Conservation (phyloP, 2,888 invertebrate genomes). For the Drosophila neonasuta region DNA sequence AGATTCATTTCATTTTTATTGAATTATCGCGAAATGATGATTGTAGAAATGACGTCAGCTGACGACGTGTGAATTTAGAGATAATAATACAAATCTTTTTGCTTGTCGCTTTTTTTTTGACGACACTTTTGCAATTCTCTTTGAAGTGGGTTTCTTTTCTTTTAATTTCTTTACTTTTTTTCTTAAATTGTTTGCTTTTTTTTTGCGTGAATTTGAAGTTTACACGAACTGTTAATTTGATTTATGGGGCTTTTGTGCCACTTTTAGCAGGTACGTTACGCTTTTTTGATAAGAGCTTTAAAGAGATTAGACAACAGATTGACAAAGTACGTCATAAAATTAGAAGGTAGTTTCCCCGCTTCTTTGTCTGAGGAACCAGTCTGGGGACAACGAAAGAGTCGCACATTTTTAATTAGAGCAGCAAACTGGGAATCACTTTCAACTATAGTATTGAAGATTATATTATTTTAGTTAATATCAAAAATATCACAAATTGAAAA, state of each 20-base stretch:
- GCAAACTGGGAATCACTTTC: not conserved
- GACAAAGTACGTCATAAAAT: conserved; percentile 7
- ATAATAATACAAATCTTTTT: conserved; percentile 28
- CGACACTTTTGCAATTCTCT: conserved; percentile 28
- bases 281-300: not conserved
- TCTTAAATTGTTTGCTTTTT: conserved; percentile 2
- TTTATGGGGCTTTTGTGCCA: conserved; percentile 31
- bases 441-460: not conserved
- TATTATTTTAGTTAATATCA: no score
- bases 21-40: conserved; percentile 12
- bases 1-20: conserved; percentile 5
- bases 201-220: conserved; percentile 11
- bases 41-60: conserved; percentile 41
- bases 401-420: not conserved
- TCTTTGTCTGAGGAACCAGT: not conserved
- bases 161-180: not conserved
- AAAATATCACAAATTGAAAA: no score
- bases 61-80: conserved; percentile 33
- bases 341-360: conserved; percentile 7
- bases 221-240: conserved; percentile 31
- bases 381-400: not conserved
- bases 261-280: conserved; percentile 22
- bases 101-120: conserved; percentile 19
- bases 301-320: conserved; percentile 2
- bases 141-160: not conserved